Conservation (phyloP, 2,113 vertebrate species). For the Corydoras sp. region DNA sequence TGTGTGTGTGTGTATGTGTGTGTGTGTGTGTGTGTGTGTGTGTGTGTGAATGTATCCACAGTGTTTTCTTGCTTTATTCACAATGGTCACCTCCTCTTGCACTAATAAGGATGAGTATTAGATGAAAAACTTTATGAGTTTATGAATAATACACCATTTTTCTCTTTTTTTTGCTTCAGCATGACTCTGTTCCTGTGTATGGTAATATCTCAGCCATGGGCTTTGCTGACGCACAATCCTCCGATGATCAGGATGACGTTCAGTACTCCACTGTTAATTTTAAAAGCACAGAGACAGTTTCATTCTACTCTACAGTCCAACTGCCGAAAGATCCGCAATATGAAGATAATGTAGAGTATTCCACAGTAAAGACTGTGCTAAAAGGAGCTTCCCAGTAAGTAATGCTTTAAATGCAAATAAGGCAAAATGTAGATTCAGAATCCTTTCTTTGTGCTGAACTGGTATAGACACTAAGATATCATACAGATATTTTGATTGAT, state of each 20-base stretch:
- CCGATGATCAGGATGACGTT: conserved; percentile 5
- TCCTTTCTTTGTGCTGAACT: too few species aligned
- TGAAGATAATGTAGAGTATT: conserved; percentile 4
- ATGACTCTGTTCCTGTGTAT: conserved; percentile 13
- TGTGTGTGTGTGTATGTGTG: too few species aligned
- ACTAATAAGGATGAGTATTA: too few species aligned
- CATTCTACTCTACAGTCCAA: conserved; percentile 2
- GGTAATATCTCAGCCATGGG: conserved; percentile 17
- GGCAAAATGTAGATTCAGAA: too few species aligned
- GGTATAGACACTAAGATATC: too few species aligned
- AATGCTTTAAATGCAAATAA: neutral
- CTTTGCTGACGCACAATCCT: neutral
- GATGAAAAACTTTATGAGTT: too few species aligned
- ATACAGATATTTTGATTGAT: too few species aligned
- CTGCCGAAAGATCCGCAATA: neutral
- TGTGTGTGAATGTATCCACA: too few species aligned
- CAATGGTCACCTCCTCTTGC: too few species aligned
- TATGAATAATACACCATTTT: neutral
- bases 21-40: too few species aligned
- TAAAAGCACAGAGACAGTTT: neutral
- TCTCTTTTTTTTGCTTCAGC: neutral
- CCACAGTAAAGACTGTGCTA: neutral
- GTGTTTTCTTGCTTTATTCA: too few species aligned
- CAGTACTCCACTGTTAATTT: conserved; percentile 15
- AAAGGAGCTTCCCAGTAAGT: neutral